Evolutionary conservation across 92 coral and sea anemone species (phyloP).

Genomic region (Isaurus tuberculatus): DNA sequence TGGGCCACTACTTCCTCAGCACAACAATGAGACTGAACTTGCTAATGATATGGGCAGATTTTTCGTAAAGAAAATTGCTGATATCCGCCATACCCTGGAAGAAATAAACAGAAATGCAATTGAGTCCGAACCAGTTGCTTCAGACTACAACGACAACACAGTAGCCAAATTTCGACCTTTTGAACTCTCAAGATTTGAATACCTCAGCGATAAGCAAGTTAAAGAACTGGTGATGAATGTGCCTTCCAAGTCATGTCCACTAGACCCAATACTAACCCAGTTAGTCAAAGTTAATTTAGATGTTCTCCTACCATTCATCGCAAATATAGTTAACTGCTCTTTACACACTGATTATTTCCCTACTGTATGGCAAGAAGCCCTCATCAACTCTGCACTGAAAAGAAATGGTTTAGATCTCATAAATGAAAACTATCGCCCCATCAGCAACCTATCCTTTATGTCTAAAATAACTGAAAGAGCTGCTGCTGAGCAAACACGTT

Average conservation of each 20-base stretch:
- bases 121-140: background rate
- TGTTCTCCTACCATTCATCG: slow-evolving; percentile 36
- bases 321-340: slow-evolving; percentile 39
- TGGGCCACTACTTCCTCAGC: slow-evolving; percentile 49
- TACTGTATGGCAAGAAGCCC: slow-evolving; percentile 50
- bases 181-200: slow-evolving; percentile 18
- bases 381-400: slow-evolving; percentile 46
- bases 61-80: slow-evolving; percentile 60
- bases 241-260: slow-evolving; percentile 38
- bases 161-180: background rate
- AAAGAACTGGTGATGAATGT: slow-evolving; percentile 24
- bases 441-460: slow-evolving; percentile 42
- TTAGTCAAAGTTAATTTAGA: slow-evolving; percentile 43
- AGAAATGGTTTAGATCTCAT: slow-evolving; percentile 42
- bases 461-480: slow-evolving; percentile 51
- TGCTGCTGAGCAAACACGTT: slow-evolving; percentile 41
- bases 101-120: background rate
- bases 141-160: slow-evolving; percentile 8
- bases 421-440: slow-evolving; percentile 41
- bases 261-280: slow-evolving; percentile 43
- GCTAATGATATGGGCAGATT: slow-evolving; percentile 54
- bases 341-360: slow-evolving; percentile 45
- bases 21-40: slow-evolving; percentile 41
- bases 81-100: slow-evolving; percentile 8
- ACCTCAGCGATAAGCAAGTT: background rate